Base-by-base conservation (phyloP, 2,113 vertebrate genomes). In the Semnornis frantzii region DNA sequence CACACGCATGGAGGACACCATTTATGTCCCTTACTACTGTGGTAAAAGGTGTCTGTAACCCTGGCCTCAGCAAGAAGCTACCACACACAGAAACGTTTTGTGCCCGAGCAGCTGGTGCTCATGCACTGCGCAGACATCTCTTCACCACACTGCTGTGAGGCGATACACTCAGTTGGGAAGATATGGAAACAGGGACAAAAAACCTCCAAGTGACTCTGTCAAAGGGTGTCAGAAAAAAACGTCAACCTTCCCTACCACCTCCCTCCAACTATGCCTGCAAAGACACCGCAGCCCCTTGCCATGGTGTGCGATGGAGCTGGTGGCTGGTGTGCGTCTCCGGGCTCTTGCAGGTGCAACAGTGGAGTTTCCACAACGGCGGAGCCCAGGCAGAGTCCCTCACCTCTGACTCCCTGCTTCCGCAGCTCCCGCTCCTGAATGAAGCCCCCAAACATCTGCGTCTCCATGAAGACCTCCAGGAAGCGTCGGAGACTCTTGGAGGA, bases 391-490 rank as follows among this genome's bases (percentile, higher is more conserved):
- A 80, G 57, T 68, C 70, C 25, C 94, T 93, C 74, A 99, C 99
- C 99, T 98, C 97, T 98, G 90, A 98, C 96, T 17, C 98, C 98
- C 89, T 99, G 99, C 72, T 98, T 97, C 59, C 98, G 97, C 83
- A 98, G 97, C 93, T 98, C 99, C 69, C 98, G 98, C 95, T 99
- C 99, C 97, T 99, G 99, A 94, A 99, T 98, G 94, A 99, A 99
- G 89, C 98, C 98, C 3, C 98, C 98, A 6, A 99, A 99, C 97
- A 98, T 99, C 97, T 99, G 99, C 0, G 99, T 99, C 97, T 99
- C 99, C 99, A 99, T 99, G 97, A 99, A 99, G 65, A 99, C 98
- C 94, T 99, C 99, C 96, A 99, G 97, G 96, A 99, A 99, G 55
- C 98, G 98, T 4, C 98, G 98, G 50, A 99, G 97, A 92, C 98